A percentile compares a stretch with the other conserved stretches of the same genome.
Evolutionary conservation across 92 coral and sea anemone genomes (phyloP).

Genomic region (Galaxea fascicularis): DNA sequence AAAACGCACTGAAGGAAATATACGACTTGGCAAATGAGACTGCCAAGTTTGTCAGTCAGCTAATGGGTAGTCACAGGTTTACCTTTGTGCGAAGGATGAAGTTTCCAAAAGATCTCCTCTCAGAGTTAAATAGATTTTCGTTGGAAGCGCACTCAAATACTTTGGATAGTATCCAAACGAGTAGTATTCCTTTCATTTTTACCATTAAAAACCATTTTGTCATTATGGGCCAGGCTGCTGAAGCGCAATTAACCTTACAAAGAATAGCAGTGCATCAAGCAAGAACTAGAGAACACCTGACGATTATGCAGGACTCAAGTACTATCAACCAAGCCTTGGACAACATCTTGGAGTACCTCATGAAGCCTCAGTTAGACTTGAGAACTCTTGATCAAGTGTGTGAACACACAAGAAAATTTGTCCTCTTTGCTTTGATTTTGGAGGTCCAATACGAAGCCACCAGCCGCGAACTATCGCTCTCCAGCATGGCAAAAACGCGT

Average conservation of each 20-base stretch:
- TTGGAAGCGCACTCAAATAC: not conserved
- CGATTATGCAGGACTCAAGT: not conserved
- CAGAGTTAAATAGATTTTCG: not conserved
- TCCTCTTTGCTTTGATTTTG: slow-evolving; percentile 7
- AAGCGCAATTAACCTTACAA: not conserved
- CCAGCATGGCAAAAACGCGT: not conserved
- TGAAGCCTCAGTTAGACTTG: slow-evolving; percentile 16
- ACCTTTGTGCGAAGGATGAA: too few relatives aligned
- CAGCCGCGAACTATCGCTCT: not conserved
- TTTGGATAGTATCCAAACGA: not conserved
- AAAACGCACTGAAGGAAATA: slow-evolving; percentile 25
- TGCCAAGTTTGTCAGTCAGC: not conserved
- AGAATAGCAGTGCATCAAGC: not conserved
- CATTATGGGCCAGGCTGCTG: not conserved
- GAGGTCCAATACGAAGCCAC: slow-evolving; percentile 13
- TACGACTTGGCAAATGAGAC: slow-evolving; percentile 1
- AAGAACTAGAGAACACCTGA: not conserved
- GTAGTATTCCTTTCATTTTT: not conserved
- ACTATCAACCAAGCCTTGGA: not conserved
- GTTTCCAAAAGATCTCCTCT: not conserved
- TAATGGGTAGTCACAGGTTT: too few relatives aligned
- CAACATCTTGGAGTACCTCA: slow-evolving; percentile 7
- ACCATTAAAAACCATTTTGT: not conserved
- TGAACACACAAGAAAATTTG: slow-evolving; percentile 21
- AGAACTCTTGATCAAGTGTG: not conserved